Conservation (phyloP, 1,140 invertebrate genomes). For the Solen grandis region DNA sequence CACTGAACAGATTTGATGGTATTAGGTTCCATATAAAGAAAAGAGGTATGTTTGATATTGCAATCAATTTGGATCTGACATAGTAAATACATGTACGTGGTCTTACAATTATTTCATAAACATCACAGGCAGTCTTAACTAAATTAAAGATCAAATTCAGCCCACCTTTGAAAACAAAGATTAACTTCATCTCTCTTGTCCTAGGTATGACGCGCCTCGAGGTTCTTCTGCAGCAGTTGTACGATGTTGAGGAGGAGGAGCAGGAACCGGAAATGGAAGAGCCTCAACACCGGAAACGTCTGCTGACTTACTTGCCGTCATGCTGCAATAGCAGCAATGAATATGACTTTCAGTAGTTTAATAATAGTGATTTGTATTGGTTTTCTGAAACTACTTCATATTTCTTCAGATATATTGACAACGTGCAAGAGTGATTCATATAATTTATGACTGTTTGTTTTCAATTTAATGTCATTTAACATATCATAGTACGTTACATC, state of each 20-base stretch:
- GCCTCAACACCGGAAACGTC: too few relatives aligned
- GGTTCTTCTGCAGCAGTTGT: constrained; percentile 29
- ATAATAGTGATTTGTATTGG: too few relatives aligned
- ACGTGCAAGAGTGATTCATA: too few relatives aligned
- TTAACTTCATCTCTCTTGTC: neutral
- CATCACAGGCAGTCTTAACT: neutral
- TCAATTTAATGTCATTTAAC: too few relatives aligned
- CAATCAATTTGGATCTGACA: neutral
- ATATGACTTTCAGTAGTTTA: too few relatives aligned
- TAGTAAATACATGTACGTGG: neutral
- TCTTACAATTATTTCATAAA: neutral
- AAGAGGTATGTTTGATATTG: constrained; percentile 23
- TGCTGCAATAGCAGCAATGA: too few relatives aligned
- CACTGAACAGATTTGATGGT: constrained; percentile 36
- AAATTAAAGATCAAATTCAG: neutral
- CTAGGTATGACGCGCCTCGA: constrained; percentile 38
- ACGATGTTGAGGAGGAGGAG: constrained; percentile 37
- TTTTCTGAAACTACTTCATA: too few relatives aligned
- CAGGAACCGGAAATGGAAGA: too few relatives aligned
- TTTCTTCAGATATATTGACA: too few relatives aligned
- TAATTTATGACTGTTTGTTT: too few relatives aligned
- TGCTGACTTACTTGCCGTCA: too few relatives aligned
- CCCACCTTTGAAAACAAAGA: neutral
- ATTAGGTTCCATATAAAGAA: constrained; percentile 37
- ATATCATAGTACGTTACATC: too few relatives aligned